Percentiles rank a stretch among this genome's conserved stretches.
These are phyloP conservation scores for Threskiornis aethiopicus DNA, from an alignment of 2,797 vertebrate species.

Conservation along the genomic window DNA sequence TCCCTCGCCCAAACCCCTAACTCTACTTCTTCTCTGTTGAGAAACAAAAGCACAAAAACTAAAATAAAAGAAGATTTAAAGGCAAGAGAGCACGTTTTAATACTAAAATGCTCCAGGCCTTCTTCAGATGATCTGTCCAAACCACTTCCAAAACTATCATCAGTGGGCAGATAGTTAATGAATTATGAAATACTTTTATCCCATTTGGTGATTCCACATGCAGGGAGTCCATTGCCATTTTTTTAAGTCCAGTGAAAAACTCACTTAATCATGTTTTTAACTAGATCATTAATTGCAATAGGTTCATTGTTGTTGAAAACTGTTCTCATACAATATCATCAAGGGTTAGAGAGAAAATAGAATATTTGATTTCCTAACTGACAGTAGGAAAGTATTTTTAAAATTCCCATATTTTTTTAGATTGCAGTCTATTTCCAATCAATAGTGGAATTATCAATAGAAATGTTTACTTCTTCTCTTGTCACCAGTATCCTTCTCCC, in stretches of 20 bases:
- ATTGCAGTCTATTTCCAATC: background rate
- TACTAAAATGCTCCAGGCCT: constrained; percentile 14
- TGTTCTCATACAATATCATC: background rate
- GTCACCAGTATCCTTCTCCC: background rate
- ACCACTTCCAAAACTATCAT: background rate
- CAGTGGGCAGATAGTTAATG: background rate
- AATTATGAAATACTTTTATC: background rate
- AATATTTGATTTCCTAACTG: background rate
- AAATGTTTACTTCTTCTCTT: constrained; percentile 21
- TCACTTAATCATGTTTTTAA: constrained; percentile 2
- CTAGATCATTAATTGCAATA: background rate
- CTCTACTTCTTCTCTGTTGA: background rate
- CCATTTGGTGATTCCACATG: constrained; percentile 18
- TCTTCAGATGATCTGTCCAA: background rate
- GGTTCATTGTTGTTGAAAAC: constrained; percentile 21
- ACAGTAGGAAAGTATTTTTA: background rate
- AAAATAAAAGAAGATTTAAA: background rate
- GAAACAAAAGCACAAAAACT: background rate
- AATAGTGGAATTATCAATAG: background rate
- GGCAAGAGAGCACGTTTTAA: background rate
- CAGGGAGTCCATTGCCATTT: background rate
- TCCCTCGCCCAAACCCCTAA: background rate
- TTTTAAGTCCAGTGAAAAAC: background rate
- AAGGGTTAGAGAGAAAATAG: background rate
- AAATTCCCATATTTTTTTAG: background rate